A percentile compares a stretch with the other conserved stretches of the same genome.
Evolutionary conservation across 2,797 vertebrate species (phyloP).

Genomic region (Molossus molossus): DNA sequence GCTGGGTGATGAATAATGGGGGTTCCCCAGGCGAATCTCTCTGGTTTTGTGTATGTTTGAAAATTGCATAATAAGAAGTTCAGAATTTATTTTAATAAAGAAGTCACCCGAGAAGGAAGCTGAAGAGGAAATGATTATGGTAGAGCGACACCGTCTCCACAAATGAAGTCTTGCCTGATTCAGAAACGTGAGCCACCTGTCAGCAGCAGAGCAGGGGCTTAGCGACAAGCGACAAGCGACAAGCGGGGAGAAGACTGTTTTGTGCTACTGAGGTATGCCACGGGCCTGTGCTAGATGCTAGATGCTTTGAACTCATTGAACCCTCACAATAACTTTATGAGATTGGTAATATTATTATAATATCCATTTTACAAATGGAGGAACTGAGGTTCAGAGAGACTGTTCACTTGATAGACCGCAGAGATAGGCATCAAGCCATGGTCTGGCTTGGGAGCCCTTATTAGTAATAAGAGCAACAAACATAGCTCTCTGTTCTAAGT

Average conservation of each 20-base stretch:
- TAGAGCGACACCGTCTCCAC: not conserved
- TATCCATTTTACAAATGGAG: not conserved
- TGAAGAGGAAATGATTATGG: slow-evolving; percentile 2
- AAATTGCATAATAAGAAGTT: slow-evolving; percentile 23
- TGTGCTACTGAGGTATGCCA: too few relatives aligned
- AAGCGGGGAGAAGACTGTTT: too few relatives aligned
- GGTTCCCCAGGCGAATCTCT: not conserved
- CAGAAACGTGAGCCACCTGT: slow-evolving; percentile 37
- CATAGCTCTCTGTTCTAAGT: not conserved
- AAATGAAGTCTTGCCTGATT: slow-evolving; percentile 59
- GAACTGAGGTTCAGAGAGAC: not conserved
- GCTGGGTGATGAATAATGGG: too few relatives aligned
- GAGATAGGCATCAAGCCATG: not conserved
- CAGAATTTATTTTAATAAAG: slow-evolving; percentile 43
- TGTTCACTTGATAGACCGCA: not conserved
- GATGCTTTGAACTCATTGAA: not conserved
- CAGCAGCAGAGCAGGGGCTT: not conserved
- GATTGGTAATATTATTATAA: not conserved
- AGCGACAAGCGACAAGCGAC: not conserved
- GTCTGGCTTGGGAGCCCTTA: not conserved
- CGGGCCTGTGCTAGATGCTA: not conserved
- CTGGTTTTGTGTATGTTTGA: slow-evolving; percentile 23
- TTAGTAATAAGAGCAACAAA: not conserved
- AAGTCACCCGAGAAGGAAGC: slow-evolving; percentile 30
- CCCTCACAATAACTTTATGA: not conserved